These are phyloP conservation scores for Ophioninae sp. DNA, from an alignment of 2,888 invertebrate genomes.

Conservation along the genomic window DNA sequence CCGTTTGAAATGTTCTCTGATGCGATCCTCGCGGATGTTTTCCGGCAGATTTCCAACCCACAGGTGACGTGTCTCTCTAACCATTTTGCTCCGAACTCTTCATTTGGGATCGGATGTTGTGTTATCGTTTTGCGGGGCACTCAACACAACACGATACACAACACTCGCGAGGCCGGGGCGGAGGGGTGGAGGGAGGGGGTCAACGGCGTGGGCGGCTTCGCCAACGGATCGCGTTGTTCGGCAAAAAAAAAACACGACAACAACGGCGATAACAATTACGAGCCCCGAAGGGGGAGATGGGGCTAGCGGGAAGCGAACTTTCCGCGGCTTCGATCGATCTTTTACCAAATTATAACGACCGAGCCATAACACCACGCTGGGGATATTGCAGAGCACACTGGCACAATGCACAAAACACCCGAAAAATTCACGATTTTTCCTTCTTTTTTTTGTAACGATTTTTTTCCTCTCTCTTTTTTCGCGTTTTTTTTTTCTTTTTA, in stretches of 20 bases:
- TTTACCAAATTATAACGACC: not conserved
- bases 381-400: no score
- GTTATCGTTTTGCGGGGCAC: slow-evolving; percentile 81
- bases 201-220: no score
- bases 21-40: slow-evolving; percentile 98
- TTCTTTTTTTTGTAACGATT: not conserved
- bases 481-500: slow-evolving; percentile 22
- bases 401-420: not conserved
- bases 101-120: slow-evolving; percentile 88
- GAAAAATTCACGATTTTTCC: not conserved
- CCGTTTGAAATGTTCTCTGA: slow-evolving; percentile 99
- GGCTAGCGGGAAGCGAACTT: slow-evolving; percentile 1
- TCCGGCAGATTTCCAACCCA: slow-evolving; percentile 99
- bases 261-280: slow-evolving; percentile 16
- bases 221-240: no score
- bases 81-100: slow-evolving; percentile 99
- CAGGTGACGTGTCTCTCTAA: slow-evolving; percentile 99
- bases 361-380: no score
- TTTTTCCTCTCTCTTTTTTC: not conserved
- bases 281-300: not conserved
- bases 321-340: slow-evolving; percentile 5
- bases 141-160: slow-evolving; percentile 81
- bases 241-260: slow-evolving; percentile 17
- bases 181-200: not conserved
- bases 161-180: slow-evolving; percentile 65